phyloP scores from a whole-genome alignment of 2,797 vertebrate species.

The Chloroceryle inda region DNA sequence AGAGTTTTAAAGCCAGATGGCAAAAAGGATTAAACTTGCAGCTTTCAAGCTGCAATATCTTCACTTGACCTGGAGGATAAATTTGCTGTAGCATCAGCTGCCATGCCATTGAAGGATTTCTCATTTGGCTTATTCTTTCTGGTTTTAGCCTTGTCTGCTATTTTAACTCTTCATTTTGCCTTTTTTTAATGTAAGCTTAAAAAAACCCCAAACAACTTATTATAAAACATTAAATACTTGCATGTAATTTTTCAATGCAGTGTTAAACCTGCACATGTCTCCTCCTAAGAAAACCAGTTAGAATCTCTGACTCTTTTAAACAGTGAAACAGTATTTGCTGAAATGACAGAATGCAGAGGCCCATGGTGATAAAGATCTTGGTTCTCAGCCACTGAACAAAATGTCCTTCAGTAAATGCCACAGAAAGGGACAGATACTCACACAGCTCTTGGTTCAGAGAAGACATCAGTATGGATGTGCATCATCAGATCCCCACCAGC shows the following conservation, averaged over 20 bases:
- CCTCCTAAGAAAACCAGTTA: neutral
- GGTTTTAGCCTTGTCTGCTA: neutral
- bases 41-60: neutral
- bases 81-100: neutral
- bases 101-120: neutral
- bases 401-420: neutral
- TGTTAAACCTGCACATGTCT: neutral
- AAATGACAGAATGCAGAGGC: neutral
- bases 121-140: neutral
- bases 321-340: neutral
- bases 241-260: neutral
- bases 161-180: neutral
- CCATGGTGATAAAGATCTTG: neutral
- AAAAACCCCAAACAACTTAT: neutral
- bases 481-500: conserved; percentile 99
- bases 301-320: neutral
- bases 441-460: conserved; percentile 95
- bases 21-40: neutral
- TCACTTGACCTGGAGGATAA: neutral
- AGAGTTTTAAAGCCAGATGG: neutral
- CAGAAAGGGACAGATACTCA: conserved; percentile 82
- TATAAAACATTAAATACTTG: neutral
- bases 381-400: neutral
- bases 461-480: conserved; percentile 99
- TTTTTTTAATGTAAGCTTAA: neutral